Conservation (phyloP, 2,888 invertebrate species). For the Nyleta sp. region DNA sequence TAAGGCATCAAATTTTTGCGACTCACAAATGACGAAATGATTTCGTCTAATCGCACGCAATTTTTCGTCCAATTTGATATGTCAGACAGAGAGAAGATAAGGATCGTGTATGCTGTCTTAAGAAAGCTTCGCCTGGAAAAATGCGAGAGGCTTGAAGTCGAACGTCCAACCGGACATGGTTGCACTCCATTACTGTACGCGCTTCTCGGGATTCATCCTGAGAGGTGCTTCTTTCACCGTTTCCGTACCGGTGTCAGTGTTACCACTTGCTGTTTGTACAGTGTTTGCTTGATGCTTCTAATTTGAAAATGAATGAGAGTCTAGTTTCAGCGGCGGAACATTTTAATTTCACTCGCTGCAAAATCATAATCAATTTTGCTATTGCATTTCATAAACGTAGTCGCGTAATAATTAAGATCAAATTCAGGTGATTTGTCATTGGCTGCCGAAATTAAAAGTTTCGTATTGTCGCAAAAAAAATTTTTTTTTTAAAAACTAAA, state of each 20-base stretch:
- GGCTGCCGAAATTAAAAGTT: no score
- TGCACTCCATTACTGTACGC: conserved; percentile 42
- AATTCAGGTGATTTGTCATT: no score
- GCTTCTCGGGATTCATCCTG: conserved; percentile 37
- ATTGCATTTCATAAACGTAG: no score
- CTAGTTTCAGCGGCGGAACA: conserved; percentile 18
- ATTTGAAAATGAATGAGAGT: conserved; percentile 31
- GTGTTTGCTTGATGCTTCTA: conserved; percentile 21
- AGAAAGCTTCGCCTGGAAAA: conserved; percentile 48
- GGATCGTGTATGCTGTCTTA: conserved; percentile 59
- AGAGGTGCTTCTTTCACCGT: conserved; percentile 20
- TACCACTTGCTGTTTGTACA: conserved; percentile 29
- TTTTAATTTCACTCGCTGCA: neutral
- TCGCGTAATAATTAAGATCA: no score
- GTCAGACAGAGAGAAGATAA: conserved; percentile 69
- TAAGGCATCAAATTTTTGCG: neutral
- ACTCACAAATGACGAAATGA: neutral
- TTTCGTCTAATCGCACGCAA: neutral
- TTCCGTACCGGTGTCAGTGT: conserved; percentile 35
- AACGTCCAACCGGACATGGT: conserved; percentile 66
- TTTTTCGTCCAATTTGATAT: conserved; percentile 62
- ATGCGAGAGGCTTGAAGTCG: conserved; percentile 50
- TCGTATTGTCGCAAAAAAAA: no score
- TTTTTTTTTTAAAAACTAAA: no score
- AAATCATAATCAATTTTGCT: no score